phyloP scores from a whole-genome alignment of 2,113 vertebrate genomes.

The mouse (Mus musculus) region DNA sequence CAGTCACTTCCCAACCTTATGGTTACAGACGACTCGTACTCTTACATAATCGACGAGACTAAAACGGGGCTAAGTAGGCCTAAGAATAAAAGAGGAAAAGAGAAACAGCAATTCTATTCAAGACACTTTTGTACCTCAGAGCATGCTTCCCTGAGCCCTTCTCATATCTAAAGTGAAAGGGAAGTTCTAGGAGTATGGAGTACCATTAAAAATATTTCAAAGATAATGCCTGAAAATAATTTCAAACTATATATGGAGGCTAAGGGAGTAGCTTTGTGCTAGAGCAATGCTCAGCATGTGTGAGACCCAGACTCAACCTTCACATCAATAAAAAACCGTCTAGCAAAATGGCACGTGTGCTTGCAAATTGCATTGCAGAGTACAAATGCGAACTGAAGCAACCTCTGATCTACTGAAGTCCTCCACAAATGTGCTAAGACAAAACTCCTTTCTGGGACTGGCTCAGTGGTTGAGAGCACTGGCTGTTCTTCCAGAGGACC shows the following conservation, averaged over 20 bases:
- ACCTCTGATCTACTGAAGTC: background rate
- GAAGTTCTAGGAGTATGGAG: background rate
- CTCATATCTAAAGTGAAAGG: background rate
- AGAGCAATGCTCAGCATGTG: background rate
- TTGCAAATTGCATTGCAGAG: background rate
- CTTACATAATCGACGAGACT: constrained; percentile 12
- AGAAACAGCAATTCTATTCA: constrained; percentile 25
- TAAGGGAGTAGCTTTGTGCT: background rate
- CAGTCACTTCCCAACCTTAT: constrained; percentile 13
- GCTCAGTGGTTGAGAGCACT: background rate
- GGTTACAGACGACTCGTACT: constrained; percentile 10
- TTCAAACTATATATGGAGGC: background rate
- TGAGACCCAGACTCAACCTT: background rate
- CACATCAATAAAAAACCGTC: background rate
- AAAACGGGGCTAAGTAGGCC: constrained; percentile 51
- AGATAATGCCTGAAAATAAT: background rate
- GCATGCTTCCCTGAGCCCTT: background rate
- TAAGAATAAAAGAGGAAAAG: constrained; percentile 6
- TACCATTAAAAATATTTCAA: background rate
- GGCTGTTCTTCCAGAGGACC: background rate
- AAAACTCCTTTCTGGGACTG: background rate
- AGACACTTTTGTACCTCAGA: background rate
- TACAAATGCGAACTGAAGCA: background rate
- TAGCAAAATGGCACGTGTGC: background rate
- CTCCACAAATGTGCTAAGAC: background rate